Conservation (phyloP, 2,113 vertebrate species). For the Zapornia atra region DNA sequence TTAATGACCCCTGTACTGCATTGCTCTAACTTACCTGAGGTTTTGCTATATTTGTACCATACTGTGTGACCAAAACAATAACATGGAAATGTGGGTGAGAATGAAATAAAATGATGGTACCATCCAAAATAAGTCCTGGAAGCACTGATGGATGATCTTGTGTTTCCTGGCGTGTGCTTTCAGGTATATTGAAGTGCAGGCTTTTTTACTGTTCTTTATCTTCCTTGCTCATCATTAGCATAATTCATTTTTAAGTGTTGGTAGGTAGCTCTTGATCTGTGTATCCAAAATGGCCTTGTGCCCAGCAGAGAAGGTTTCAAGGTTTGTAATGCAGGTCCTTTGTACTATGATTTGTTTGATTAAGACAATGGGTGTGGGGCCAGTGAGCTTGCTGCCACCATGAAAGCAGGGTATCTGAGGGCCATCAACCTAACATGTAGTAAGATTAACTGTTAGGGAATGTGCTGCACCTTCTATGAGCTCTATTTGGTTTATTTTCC, state of each 20-base stretch:
- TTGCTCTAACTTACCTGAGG: not conserved
- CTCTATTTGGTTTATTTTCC: not conserved
- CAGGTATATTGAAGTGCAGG: not conserved
- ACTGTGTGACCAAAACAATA: not conserved
- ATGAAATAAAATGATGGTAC: not conserved
- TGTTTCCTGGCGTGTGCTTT: not conserved
- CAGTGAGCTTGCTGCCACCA: not conserved
- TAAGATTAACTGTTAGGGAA: not conserved
- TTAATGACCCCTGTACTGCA: fast-evolving
- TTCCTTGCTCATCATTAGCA: not conserved
- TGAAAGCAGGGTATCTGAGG: not conserved
- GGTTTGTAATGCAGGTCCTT: not conserved
- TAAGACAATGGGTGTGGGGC: not conserved
- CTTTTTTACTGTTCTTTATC: not conserved
- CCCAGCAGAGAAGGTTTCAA: not conserved
- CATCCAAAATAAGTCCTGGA: not conserved
- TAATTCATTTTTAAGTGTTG: not conserved
- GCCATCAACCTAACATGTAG: too few relatives aligned
- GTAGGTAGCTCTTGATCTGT: not conserved
- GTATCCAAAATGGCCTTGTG: not conserved
- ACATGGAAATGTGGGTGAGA: not conserved
- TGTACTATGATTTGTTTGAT: not conserved
- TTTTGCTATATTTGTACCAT: not conserved
- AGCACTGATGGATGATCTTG: not conserved
- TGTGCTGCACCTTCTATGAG: not conserved